Evolutionary conservation across 2,888 invertebrate species (phyloP), one percentile per base, ranked within the genome.

Genomic region (Athripsodes cinereus): DNA sequence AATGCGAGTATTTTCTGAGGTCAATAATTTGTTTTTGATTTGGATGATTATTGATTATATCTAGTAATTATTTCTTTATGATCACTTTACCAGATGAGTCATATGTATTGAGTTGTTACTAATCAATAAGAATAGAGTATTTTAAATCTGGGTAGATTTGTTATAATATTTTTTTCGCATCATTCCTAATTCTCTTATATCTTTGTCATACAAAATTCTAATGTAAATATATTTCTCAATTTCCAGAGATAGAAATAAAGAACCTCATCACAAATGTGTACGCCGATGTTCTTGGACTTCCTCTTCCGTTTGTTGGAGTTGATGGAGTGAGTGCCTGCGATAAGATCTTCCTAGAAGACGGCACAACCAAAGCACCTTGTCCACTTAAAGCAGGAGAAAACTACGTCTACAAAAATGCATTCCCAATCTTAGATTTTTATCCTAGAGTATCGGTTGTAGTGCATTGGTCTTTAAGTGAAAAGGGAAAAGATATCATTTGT

Each of bases 251-350:
- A 13, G 83, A 87, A 62, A 67, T 83, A n/a, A 56, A 68, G 0
- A 71, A 70, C 0, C 54, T 90, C 49, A 79, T 54, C 48, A 87
- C 86, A 59, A 69, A 73, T 8, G 90, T 91, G 5, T 71, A 70
- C 61, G 92, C 87, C 0, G 72, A 77, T 0, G 76, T 90, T 18
- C 68, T 81, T 1, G 84, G 83, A 0, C 68, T 89, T 0, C 75
- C 80, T 0, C 67, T 92, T 53, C 91, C 92, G 0, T 91, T 90
- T 69, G 68, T 88, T 10, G 91, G 92, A 8, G 88, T 90, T 13
- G 87, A 91, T 68, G 86, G 86, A 11, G 75, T 73, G 21, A 78
- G 81, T 53, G 84, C 89, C 26, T 91, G 91, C 66, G 74, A 78
- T 20, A 80, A 84, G 64, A 72, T 92, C 51, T 85, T 71, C 67